These are phyloP conservation scores for Cygnus olor DNA, from an alignment of 2,797 vertebrate species.

Conservation along the genomic window DNA sequence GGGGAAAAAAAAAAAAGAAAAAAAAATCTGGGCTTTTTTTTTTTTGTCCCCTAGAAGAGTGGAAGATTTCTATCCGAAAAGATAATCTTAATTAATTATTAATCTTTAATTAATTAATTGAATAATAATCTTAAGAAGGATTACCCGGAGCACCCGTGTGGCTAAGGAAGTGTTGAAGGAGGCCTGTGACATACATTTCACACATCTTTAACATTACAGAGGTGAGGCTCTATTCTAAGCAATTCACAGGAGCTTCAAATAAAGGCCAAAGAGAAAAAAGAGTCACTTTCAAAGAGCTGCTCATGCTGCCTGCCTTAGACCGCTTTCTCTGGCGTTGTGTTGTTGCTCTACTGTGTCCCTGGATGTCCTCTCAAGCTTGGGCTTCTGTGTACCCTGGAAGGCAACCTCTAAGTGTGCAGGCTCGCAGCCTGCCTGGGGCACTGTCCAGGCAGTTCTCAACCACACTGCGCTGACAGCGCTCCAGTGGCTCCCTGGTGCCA, in stretches of 20 bases:
- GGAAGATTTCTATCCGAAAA: not conserved
- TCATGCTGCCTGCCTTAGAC: not conserved
- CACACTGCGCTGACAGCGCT: not conserved
- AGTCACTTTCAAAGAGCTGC: not conserved
- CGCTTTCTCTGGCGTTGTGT: not conserved
- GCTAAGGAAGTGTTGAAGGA: not conserved
- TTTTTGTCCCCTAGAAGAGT: not conserved
- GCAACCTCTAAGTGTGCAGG: not conserved
- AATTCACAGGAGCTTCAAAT: not conserved
- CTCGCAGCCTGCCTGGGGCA: not conserved
- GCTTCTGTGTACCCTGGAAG: not conserved
- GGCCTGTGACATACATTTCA: fast-evolving
- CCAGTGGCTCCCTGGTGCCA: not conserved
- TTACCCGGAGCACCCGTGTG: not conserved
- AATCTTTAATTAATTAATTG: not conserved
- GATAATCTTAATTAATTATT: not conserved
- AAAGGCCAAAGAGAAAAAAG: not conserved
- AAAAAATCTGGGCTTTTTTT: not conserved
- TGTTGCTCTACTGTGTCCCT: not conserved
- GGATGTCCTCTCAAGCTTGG: not conserved
- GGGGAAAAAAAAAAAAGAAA: not conserved
- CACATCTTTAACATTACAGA: not conserved
- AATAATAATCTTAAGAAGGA: not conserved
- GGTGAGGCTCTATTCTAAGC: not conserved
- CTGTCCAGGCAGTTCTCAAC: not conserved